Conservation (phyloP, 2,113 vertebrate species). For the Pyxicephalus adspersus region DNA sequence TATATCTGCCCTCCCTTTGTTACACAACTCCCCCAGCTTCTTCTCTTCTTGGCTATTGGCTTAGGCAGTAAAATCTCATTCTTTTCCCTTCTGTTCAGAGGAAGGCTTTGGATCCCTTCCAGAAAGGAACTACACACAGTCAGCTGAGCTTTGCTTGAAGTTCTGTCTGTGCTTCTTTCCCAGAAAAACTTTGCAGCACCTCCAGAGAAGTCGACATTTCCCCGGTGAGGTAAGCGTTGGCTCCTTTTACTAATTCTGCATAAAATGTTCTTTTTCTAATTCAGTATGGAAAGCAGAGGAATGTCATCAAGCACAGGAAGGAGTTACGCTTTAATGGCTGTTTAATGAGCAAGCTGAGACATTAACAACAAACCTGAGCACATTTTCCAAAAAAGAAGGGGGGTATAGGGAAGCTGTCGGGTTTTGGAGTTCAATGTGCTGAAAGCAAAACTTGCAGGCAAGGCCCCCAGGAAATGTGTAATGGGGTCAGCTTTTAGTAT, state of each 20-base stretch:
- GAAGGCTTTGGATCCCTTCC: conserved; percentile 31
- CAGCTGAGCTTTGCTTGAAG: conserved; percentile 39
- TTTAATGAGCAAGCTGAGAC: background rate
- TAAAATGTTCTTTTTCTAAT: too few species aligned
- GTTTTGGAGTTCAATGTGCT: too few species aligned
- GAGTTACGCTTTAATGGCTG: background rate
- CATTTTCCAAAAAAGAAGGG: background rate
- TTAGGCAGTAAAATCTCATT: conserved; percentile 2
- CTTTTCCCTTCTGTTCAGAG: background rate
- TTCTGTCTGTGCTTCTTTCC: background rate
- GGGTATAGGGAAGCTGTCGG: background rate
- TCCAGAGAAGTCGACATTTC: background rate
- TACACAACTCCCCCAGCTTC: conserved; percentile 8
- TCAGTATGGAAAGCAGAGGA: background rate
- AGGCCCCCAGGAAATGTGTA: too few species aligned
- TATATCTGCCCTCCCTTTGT: conserved; percentile 23
- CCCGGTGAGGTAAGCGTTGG: background rate
- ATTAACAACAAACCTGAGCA: background rate
- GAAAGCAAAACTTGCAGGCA: too few species aligned
- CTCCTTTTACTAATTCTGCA: too few species aligned
- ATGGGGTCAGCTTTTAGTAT: too few species aligned
- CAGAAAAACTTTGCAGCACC: background rate
- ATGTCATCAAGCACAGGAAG: background rate
- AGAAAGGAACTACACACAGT: conserved; percentile 45
- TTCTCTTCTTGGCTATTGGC: conserved; percentile 23